Percentiles rank a stretch among this genome's conserved stretches.
Evolutionary conservation across 2,888 invertebrate species (phyloP).

Genomic region (Choristoneura rosaceana): DNA sequence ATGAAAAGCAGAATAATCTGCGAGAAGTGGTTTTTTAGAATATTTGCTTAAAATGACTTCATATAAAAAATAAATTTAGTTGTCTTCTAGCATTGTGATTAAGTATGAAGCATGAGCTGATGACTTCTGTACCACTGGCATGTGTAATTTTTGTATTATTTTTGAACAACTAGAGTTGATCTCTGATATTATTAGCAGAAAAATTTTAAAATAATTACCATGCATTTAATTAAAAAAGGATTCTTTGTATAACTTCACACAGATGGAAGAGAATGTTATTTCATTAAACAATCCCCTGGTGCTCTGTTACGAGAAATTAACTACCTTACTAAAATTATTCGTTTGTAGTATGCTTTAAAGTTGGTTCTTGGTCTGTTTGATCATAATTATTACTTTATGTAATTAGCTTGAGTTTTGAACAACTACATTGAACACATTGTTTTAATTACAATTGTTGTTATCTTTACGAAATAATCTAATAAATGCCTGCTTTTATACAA

Average conservation of each 20-base stretch:
- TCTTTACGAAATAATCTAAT: constrained; percentile 29
- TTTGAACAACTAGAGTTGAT: neutral
- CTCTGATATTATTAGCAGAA: neutral
- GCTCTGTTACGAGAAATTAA: constrained; percentile 16
- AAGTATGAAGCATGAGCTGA: neutral
- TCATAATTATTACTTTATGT: constrained; percentile 11
- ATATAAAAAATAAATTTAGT: too few species aligned
- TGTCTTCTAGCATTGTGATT: too few species aligned
- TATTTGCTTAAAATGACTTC: neutral
- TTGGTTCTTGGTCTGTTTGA: constrained; percentile 10
- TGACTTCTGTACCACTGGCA: neutral
- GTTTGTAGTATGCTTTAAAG: constrained; percentile 20
- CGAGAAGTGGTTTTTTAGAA: neutral
- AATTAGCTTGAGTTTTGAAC: neutral
- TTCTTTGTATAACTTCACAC: neutral
- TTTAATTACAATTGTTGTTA: constrained; percentile 32
- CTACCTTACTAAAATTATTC: constrained; percentile 12
- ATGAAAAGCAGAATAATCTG: neutral
- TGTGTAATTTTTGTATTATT: neutral
- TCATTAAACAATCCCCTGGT: constrained; percentile 14
- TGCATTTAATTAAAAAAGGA: neutral
- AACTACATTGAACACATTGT: constrained; percentile 15
- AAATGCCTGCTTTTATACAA: constrained; percentile 41
- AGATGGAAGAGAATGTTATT: neutral
- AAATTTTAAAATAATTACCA: neutral